Evolutionary conservation across 2,797 vertebrate genomes (phyloP), one percentile per base, ranked within the genome.

Genomic region (Australoheros facetus): DNA sequence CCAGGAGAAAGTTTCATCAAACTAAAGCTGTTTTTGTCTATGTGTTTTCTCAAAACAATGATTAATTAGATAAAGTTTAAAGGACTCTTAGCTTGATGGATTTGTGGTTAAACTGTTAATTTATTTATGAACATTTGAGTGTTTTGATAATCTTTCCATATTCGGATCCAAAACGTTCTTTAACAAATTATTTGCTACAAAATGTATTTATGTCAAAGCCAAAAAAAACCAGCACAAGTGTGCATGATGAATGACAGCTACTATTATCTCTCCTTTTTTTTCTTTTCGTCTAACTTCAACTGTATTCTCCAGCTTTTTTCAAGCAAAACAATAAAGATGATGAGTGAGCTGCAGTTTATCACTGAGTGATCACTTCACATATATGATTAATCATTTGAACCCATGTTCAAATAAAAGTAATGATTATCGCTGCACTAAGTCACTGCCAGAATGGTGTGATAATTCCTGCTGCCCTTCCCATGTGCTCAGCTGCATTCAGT

Each of bases 41-140:
- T 64, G 2, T 60, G n/a, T 83, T 81, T 60, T 60, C 34, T 84
- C 16, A 72, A 84, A 85, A 73, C 14, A 75, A 48, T 53, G 16
- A 56, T 30, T 23, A 45, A 64, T 73, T 57, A 48, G 32, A 73
- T 55, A 8, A 71, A 78, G 9, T 73, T 71, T 7, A 60, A 64
- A 56, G n/a, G n/a, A 48, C 23, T 73, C 37, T 6, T 30, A n/a
- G 71, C 16, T 8, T 48, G 12, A 56, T 1, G 28, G 17, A 71
- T 48, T 77, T 45, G n/a, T 51, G 4, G 26, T 84, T 48, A 7
- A 71, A 71, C 48, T 60, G 12, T 30, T 69, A 13, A 69, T 69
- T 51, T 51, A 51, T 45, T 69, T 13, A 30, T n/a, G 42, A 17
- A 16, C 17, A 66, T 48, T 66, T 30, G 4, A 30, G 51, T 45